Conservation (phyloP, 2,113 vertebrate species). For the Podarcis raffonei region DNA sequence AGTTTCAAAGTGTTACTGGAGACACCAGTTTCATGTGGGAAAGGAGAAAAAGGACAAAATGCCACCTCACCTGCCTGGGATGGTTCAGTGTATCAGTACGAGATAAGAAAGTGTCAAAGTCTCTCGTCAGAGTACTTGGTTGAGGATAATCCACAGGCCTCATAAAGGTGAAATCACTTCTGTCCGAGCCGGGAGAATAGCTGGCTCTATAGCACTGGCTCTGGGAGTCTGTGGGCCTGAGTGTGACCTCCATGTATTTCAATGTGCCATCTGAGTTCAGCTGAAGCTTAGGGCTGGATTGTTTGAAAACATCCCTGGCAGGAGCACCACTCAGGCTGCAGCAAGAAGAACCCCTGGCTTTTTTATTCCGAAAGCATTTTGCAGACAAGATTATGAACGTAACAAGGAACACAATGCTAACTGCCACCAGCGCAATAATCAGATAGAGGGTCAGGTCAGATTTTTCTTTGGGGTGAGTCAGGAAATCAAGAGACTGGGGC, state of each 20-base stretch:
- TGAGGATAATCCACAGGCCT: conserved; percentile 76
- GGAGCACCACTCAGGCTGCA: conserved; percentile 75
- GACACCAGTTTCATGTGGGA: background rate
- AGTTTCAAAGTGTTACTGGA: background rate
- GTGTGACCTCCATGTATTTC: conserved; percentile 91
- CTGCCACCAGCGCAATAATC: conserved; percentile 79
- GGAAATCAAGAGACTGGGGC: conserved; percentile 73
- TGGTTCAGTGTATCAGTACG: conserved; percentile 68
- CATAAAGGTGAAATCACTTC: conserved; percentile 86
- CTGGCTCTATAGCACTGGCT: conserved; percentile 86
- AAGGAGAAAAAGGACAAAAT: background rate
- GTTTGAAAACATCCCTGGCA: conserved; percentile 78
- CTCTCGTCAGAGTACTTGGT: conserved; percentile 68
- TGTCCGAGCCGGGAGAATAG: conserved; percentile 82
- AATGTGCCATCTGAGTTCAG: conserved; percentile 88
- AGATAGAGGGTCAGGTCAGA: conserved; percentile 84
- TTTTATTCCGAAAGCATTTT: conserved; percentile 71
- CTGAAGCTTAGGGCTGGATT: conserved; percentile 86
- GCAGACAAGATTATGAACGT: conserved; percentile 75
- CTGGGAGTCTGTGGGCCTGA: conserved; percentile 83
- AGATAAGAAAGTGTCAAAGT: conserved; percentile 58
- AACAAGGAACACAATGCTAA: conserved; percentile 74
- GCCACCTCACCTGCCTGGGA: conserved; percentile 75
- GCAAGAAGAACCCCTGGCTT: conserved; percentile 58
- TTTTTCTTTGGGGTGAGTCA: conserved; percentile 67